A percentile compares a stretch with the other conserved stretches of the same genome.
phyloP scores from a whole-genome alignment of 2,888 invertebrate species.

The Drosophila antonietae region DNA sequence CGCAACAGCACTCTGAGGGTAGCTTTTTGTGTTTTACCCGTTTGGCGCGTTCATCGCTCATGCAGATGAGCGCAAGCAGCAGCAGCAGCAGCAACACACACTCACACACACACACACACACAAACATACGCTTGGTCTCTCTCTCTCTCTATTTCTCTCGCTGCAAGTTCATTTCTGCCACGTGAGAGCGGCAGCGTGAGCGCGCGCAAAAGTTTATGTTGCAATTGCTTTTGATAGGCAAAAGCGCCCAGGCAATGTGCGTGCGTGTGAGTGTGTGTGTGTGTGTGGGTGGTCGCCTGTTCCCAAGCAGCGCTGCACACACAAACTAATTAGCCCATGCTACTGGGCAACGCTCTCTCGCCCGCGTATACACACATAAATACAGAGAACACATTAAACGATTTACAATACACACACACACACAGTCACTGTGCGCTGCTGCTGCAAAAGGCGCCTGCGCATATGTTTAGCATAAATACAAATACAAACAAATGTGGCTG shows the following conservation, averaged over 20 bases:
- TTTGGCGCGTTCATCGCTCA: constrained; percentile 75
- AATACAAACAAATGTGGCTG: constrained; percentile 42
- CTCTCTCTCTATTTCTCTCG: constrained; percentile 5
- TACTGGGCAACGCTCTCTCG: constrained; percentile 12
- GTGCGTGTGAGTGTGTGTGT: constrained; percentile 13
- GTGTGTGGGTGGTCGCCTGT: constrained; percentile 32
- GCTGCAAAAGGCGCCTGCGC: constrained; percentile 51
- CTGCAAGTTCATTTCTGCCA: constrained; percentile 36
- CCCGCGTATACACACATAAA: constrained; percentile 68
- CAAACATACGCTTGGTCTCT: background rate
- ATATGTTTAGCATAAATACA: constrained; percentile 46
- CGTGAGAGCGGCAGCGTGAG: constrained; percentile 22
- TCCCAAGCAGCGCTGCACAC: constrained; percentile 35
- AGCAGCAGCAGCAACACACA: constrained; percentile 17
- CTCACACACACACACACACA: constrained; percentile 17
- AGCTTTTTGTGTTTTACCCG: constrained; percentile 79
- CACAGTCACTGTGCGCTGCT: constrained; percentile 5
- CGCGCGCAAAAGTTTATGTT: constrained; percentile 51
- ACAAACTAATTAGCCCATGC: constrained; percentile 44
- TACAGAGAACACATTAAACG: constrained; percentile 38
- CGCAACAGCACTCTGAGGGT: constrained; percentile 79
- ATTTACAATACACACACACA: constrained; percentile 25
- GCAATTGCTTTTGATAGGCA: constrained; percentile 50
- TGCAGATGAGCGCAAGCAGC: constrained; percentile 60
- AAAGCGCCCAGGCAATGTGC: constrained; percentile 14